phyloP scores from a whole-genome alignment of 1,140 invertebrate species.

The Conus ventricosus region DNA sequence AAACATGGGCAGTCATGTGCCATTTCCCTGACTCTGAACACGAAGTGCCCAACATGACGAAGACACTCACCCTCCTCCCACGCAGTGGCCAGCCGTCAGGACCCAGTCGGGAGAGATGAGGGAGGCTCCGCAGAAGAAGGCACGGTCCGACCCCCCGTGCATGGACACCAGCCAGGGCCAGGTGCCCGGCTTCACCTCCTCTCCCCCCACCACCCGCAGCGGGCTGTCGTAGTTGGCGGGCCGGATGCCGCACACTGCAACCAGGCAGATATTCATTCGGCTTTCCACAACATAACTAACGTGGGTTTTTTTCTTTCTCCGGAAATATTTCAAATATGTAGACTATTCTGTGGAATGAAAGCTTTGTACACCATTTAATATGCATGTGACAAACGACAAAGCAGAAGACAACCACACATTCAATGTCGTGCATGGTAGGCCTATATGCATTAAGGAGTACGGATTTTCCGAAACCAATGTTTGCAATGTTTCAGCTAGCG shows the following conservation, averaged over 20 bases:
- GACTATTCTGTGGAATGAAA: too few species aligned
- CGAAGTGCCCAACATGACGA: too few species aligned
- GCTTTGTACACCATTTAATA: too few species aligned
- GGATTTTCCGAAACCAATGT: too few species aligned
- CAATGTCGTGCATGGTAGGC: too few species aligned
- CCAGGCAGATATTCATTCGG: not conserved
- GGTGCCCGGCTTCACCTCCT: conserved; percentile 55
- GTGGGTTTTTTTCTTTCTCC: too few species aligned
- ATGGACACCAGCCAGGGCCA: conserved; percentile 62
- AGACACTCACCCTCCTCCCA: conserved; percentile 67
- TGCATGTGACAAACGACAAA: not conserved
- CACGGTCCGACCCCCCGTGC: conserved; percentile 52
- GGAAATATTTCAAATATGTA: not conserved
- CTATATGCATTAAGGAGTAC: too few species aligned
- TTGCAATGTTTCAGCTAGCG: too few species aligned
- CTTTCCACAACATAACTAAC: not conserved
- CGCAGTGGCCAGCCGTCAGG: conserved; percentile 84
- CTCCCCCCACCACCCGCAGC: conserved; percentile 54
- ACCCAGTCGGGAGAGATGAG: conserved; percentile 80
- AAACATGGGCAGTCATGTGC: too few species aligned
- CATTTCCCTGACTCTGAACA: too few species aligned
- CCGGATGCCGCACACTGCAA: conserved; percentile 56
- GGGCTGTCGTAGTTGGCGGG: conserved; percentile 53
- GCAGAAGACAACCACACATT: not conserved
- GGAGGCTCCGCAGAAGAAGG: conserved; percentile 80